Conservation (phyloP, 2,113 vertebrate species). For the Aegotheles bennettii region DNA sequence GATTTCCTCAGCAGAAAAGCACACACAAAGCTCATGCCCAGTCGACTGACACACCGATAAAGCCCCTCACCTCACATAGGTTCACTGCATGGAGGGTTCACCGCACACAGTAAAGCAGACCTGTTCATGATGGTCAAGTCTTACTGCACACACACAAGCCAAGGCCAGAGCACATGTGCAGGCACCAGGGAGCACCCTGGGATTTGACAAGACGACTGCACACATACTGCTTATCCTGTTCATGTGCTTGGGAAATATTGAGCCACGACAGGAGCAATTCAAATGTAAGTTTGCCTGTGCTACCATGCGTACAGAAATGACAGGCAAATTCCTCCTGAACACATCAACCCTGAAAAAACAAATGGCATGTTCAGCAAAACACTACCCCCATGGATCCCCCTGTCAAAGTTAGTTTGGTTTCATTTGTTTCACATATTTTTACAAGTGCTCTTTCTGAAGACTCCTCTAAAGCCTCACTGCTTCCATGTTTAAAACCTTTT, state of each 20-base stretch:
- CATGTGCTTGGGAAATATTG: neutral
- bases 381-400: neutral
- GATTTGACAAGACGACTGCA: neutral
- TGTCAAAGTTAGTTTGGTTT: neutral
- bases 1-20: neutral
- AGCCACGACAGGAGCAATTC: fast-evolving
- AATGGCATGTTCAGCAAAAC: neutral
- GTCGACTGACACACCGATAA: neutral
- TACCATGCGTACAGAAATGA: neutral
- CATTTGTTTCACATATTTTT: neutral
- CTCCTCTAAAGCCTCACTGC: neutral
- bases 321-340: neutral
- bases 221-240: neutral
- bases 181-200: neutral
- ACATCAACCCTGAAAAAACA: neutral
- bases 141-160: neutral
- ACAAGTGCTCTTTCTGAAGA: neutral
- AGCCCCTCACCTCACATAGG: neutral
- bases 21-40: neutral
- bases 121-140: neutral
- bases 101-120: neutral
- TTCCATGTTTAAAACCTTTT: neutral
- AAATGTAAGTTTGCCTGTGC: neutral
- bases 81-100: neutral
- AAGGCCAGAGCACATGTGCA: neutral